Base-by-base conservation (phyloP, 2,113 vertebrate species). In the Melanerpes aurifrons region DNA sequence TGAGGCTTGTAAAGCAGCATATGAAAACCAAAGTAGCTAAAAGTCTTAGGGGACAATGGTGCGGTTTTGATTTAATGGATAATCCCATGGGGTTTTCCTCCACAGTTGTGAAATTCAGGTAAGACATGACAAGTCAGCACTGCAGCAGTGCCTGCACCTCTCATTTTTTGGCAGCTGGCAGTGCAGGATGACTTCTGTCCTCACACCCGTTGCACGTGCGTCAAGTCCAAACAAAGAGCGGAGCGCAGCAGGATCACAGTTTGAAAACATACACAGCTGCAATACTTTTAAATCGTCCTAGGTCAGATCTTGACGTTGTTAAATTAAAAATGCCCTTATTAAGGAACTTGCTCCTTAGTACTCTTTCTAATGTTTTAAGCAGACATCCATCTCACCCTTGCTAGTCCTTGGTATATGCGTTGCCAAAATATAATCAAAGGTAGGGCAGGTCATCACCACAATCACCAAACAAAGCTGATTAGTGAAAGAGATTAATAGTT, bases 381-480 rank as follows among this genome's bases (percentile, higher is more conserved):
- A 79, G 50, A 12, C n/a, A 90, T 73, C 48, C 22, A 24, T 28
- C 70, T 37, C 43, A 86, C 43, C 29, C 31, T 77, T 64, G 16
- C 9, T 70, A 45, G 22, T 61, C 31, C 28, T 76, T 73, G 32
- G 22, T 59, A n/a, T 1, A 2, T 21, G 37, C 40, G 31, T 67
- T 87, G 61, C 72, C 31, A 43, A 82, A 95, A 70, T 18, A 64
- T 66, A 82, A 79, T 94, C 78, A 83, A 89, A 89, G 73, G 54
- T 1, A 86, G 45, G 73, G 64, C 72, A 83, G 50, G 29, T 77
- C 64, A 91, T 87, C 84, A 70, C 25, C 54, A 68, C 47, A 89
- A 87, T 91, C 81, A 94, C 67, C 83, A 89, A 92, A 82, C 62
- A 22, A 87, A 92, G 75, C 62, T 95, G 93, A 91, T 93, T 70